Evolutionary conservation across 2,113 vertebrate genomes (phyloP).

Genomic region (Hemibagrus wyckioides): DNA sequence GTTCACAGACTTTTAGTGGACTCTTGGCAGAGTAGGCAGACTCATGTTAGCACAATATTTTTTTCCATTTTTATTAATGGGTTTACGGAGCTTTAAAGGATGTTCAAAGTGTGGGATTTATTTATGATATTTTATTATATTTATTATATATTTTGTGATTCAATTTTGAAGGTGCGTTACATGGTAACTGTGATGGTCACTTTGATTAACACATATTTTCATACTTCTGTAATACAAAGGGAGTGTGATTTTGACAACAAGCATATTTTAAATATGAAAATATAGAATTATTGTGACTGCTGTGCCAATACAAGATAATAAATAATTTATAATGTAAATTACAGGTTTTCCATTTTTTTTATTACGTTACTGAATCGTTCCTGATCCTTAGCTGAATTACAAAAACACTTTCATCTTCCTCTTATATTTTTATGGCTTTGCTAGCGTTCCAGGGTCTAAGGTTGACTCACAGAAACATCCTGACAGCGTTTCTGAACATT

Average conservation of each 20-base stretch:
- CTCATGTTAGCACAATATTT: not conserved
- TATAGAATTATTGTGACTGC: not conserved
- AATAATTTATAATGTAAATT: not conserved
- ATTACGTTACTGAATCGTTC: not conserved
- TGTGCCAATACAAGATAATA: no score
- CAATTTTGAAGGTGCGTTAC: not conserved
- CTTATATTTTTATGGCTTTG: constrained; percentile 59
- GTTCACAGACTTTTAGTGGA: not conserved
- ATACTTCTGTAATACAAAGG: not conserved
- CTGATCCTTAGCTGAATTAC: not conserved
- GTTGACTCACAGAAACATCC: constrained; percentile 65
- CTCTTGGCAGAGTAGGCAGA: not conserved
- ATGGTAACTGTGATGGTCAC: not conserved
- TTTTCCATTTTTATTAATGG: not conserved
- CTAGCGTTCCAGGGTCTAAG: constrained; percentile 65
- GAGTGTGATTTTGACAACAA: not conserved
- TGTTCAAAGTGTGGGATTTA: not conserved
- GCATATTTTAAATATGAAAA: not conserved
- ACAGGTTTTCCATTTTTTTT: not conserved
- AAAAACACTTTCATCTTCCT: constrained; percentile 18
- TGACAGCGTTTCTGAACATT: constrained; percentile 73
- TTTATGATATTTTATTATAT: not conserved
- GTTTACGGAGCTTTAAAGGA: not conserved
- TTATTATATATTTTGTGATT: not conserved
- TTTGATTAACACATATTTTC: not conserved